phyloP scores from a whole-genome alignment of 23 tunicate genomes.

The Phallusia fumigata region DNA sequence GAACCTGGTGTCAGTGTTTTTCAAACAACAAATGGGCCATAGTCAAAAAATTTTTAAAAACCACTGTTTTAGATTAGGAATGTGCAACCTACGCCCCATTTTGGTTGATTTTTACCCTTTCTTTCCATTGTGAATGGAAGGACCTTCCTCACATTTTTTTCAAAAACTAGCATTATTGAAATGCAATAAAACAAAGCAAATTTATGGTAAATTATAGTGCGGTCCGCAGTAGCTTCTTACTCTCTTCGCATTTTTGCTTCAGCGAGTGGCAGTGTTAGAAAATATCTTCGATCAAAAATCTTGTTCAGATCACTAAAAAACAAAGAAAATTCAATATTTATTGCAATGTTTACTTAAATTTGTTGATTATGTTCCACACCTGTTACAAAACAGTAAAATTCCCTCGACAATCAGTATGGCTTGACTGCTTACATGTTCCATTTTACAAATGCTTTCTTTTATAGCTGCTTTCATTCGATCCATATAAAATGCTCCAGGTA shows the following conservation, averaged over 20 bases:
- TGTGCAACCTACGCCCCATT: too few relatives aligned
- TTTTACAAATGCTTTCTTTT: neutral
- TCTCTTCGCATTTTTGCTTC: conserved; percentile 13
- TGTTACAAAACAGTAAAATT: neutral
- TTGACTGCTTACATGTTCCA: neutral
- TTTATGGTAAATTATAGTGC: too few relatives aligned
- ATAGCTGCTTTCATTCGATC: neutral
- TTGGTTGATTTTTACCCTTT: too few relatives aligned
- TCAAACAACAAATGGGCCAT: too few relatives aligned
- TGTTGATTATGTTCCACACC: neutral
- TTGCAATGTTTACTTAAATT: neutral
- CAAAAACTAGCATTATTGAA: too few relatives aligned
- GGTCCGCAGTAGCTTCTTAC: too few relatives aligned
- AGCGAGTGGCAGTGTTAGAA: neutral
- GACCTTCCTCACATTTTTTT: too few relatives aligned
- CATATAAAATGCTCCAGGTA: conserved; percentile 2
- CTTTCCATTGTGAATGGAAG: too few relatives aligned
- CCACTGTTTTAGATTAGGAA: too few relatives aligned
- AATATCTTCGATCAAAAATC: neutral
- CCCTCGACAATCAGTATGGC: neutral
- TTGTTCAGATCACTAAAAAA: conserved; percentile 11
- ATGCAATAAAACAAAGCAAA: too few relatives aligned
- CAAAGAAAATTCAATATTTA: neutral
- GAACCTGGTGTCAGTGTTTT: too few relatives aligned
- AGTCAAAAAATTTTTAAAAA: too few relatives aligned